Evolutionary conservation across 2,797 vertebrate genomes (phyloP).

Genomic region (Tenualosa thibaudeaui): DNA sequence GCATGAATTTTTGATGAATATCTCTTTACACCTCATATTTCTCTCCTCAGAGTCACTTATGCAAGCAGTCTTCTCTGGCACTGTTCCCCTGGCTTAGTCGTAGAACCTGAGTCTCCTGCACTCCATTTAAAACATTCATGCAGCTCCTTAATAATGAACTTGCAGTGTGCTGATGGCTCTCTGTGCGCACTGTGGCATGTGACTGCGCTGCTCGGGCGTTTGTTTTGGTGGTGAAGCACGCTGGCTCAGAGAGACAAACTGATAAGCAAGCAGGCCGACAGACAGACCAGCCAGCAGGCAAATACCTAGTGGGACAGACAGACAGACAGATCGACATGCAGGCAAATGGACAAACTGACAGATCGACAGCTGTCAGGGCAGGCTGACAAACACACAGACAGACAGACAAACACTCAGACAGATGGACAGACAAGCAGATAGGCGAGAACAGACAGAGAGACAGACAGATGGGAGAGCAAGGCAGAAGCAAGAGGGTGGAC

Average conservation of each 20-base stretch:
- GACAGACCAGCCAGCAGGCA: not conserved
- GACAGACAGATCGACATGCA: not conserved
- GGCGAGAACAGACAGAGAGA: no score
- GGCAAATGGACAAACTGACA: no score
- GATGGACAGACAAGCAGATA: no score
- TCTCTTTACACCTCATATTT: not conserved
- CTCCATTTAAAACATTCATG: slow-evolving; percentile 11
- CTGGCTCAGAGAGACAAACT: not conserved
- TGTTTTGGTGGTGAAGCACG: not conserved
- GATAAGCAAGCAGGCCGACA: not conserved
- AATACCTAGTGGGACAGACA: not conserved
- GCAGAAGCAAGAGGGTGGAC: no score
- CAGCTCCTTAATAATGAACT: not conserved
- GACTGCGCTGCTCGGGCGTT: not conserved
- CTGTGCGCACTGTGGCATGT: not conserved
- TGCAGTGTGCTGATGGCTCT: not conserved
- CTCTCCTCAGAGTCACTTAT: not conserved
- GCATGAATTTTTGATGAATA: not conserved
- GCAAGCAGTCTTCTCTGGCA: not conserved
- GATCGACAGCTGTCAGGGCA: no score
- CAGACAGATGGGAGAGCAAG: not conserved
- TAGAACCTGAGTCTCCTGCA: slow-evolving; percentile 3
- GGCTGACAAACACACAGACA: not conserved
- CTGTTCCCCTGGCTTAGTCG: not conserved
- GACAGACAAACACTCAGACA: no score